These are phyloP conservation scores for Gasterosteus nipponicus DNA, from an alignment of 2,113 vertebrate genomes.

Conservation along the genomic window DNA sequence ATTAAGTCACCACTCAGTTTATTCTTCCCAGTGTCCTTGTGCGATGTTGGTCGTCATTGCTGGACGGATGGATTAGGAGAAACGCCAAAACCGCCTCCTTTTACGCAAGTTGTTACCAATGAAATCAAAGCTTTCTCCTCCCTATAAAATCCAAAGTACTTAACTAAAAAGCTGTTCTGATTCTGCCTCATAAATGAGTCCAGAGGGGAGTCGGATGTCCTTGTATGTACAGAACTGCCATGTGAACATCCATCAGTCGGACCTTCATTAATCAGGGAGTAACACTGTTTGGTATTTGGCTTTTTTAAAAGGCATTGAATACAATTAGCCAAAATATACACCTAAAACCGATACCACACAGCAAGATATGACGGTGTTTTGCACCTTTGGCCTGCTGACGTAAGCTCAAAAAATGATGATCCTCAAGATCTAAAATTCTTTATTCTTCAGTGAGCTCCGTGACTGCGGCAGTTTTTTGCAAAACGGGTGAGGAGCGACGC, in stretches of 20 bases:
- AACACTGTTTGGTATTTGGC: background rate
- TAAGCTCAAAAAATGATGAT: constrained; percentile 32
- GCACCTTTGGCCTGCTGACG: constrained; percentile 20
- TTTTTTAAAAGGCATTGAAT: background rate
- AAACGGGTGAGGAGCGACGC: background rate
- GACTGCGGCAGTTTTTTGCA: background rate
- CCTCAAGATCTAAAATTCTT: constrained; percentile 21
- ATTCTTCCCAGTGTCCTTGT: background rate
- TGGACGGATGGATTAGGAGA: background rate
- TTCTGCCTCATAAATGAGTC: constrained; percentile 17
- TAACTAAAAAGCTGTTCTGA: background rate
- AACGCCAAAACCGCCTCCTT: background rate
- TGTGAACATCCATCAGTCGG: constrained; percentile 9
- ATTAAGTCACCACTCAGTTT: constrained; percentile 6
- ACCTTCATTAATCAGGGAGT: background rate
- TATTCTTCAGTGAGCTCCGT: too few relatives aligned
- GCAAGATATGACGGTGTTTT: background rate
- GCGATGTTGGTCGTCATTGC: background rate
- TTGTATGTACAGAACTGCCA: constrained; percentile 28
- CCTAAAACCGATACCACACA: background rate
- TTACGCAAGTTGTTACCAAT: constrained; percentile 12
- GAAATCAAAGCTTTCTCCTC: constrained; percentile 7
- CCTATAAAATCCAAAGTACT: constrained; percentile 7
- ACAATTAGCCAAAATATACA: background rate
- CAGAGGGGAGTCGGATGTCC: constrained; percentile 33